Base-by-base conservation (phyloP, 53 echinoderm and acorn worm genomes). In the Crossaster papposus region DNA sequence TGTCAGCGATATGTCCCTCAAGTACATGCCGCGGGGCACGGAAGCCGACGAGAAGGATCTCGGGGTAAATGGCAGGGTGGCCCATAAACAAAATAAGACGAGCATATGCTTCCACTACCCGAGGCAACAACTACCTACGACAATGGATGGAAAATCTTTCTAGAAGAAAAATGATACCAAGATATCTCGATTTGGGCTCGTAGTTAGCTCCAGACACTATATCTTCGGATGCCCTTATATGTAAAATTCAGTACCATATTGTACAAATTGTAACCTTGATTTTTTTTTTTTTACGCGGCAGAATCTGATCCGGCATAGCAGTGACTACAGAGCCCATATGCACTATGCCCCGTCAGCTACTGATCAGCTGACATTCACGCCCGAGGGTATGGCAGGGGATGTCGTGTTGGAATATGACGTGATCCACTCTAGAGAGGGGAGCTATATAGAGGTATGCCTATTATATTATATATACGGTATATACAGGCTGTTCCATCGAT, bases 341-440 rank as follows among this genome's bases (percentile, higher is more conserved):
- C 91, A 72, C 17, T 94, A 91, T 58, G 51, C 34, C 22, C 94
- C 95, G 23, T 80, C 97, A 1, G 70, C 65, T 50, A 77, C 76
- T 10, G 90, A 97, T 23, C 97, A 95, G 50, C 70, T 70, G 18
- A 58, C 51, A 29, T 88, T 83, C n/a, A 77, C 86, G 18, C 62
- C 78, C 14, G 75, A 88, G 13, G 96, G 99, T 4, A 30, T 99
- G 30, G 88, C 90, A 65, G 99, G 99, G 9, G 99, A 96, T 86
- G 23, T 99, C 14, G 91, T 99, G 0, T 31, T 99, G 70, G 71
- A 85, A 1, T 99, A 99, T 70, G 93, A 91, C n/a, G 92, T 99
- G 78, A 79, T 90, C 15, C 96, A 95, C 76, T 52, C 94, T 12
- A 86, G 89, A 36, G 87, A 89, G 30, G 96, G 96, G 37, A 96